These are phyloP conservation scores for Gavia stellata DNA, from an alignment of 2,113 vertebrate genomes.

Conservation along the genomic window DNA sequence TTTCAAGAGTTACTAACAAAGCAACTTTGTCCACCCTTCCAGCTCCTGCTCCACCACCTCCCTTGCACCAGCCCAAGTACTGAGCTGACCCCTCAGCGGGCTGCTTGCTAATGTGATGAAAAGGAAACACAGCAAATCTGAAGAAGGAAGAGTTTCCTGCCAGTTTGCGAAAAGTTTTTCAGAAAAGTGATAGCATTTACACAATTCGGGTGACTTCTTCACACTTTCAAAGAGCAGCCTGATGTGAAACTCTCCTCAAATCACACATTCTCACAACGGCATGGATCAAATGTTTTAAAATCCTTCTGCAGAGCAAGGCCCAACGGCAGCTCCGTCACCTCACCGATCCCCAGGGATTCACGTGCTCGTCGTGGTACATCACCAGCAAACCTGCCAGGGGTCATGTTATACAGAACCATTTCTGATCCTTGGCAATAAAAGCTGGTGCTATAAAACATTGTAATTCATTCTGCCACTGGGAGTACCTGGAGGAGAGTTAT, in stretches of 20 bases:
- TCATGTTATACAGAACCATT: rapidly evolving
- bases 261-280: neutral
- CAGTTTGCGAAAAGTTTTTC: neutral
- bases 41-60: neutral
- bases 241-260: neutral
- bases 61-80: neutral
- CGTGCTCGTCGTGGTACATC: rapidly evolving
- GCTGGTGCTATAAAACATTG: neutral
- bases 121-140: neutral
- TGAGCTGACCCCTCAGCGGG: neutral
- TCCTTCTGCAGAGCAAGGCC: neutral
- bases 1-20: neutral
- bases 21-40: neutral
- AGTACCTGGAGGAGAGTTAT: neutral
- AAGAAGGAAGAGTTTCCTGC: neutral
- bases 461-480: neutral
- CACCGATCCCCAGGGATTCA: neutral
- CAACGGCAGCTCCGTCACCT: neutral
- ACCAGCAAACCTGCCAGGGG: neutral
- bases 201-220: neutral
- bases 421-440: neutral
- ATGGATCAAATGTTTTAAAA: neutral
- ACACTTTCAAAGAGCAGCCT: neutral
- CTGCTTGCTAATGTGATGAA: neutral
- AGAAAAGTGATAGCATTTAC: neutral